Evolutionary conservation across 2,113 vertebrate species (phyloP), one percentile per base, ranked within the genome.

Genomic region (Bubo scandiacus): DNA sequence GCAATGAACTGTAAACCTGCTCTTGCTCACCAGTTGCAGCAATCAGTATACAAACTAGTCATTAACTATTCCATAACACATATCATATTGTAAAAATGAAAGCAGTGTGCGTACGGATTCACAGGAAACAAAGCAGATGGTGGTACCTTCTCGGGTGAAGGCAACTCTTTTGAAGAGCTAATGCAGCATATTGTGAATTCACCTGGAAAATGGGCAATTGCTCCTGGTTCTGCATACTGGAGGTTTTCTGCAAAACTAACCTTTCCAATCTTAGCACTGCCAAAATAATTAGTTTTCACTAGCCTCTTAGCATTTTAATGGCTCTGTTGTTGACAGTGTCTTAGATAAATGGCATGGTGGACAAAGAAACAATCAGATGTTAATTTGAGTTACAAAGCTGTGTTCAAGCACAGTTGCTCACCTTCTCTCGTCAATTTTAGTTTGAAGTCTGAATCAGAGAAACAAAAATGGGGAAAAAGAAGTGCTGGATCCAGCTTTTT

Each of bases 161-260:
- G 55, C 22, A 38, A 51, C 45, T 47, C 68, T 70, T 95, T 42
- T 20, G 21, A 88, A 38, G 27, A 84, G 66, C 82, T 86, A 70
- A 74, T 25, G 42, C 12, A 68, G 20, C 42, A 15, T 40, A 54
- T 42, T 42, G 84, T 93, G 67, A 72, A 90, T 63, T 90, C 58
- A 71, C 73, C 74, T 95, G 77, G 85, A 94, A 96, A 98, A 97
- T 65, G 86, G 71, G 89, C 70, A 88, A 30, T 94, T 87, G 92
- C 79, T 95, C 27, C 63, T 45, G 18, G 65, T 29, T 71, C 30
- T 89, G 89, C 77, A 73, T 61, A 78, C 74, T 77, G 59, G 59
- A 95, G 79, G 18, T 30, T 30, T 87, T n/a, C 63, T 51, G 47
- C 54, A 78, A 40, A 52, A 54, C 42, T 67, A 12, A 78, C 54